Base-by-base conservation (phyloP, 2,113 vertebrate genomes). In the Tachycineta bicolor region DNA sequence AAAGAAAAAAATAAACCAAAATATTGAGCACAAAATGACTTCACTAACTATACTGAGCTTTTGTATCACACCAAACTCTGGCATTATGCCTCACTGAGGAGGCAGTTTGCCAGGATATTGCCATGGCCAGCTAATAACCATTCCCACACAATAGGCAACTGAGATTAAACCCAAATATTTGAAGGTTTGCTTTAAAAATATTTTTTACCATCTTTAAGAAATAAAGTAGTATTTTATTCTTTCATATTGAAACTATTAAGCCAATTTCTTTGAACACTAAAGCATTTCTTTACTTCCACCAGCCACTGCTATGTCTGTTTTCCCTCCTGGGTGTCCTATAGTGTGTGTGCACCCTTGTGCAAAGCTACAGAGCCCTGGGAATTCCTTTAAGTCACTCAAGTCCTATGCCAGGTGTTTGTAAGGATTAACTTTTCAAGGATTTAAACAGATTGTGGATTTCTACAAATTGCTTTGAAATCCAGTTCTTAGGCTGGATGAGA, bases 91-190 rank as follows among this genome's bases (percentile, higher is more conserved):
- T 92, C 87, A 63, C 31, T n/a, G 39, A 47, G 41, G 18, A 79
- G 87, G 96, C 89, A 96, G 31, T 23, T 74, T 96, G 93, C 92
- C 94, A 95, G 83, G 28, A 58, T 56, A 82, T 81, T 94, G 78
- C 95, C 91, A 95, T 46, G 43, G 91, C 82, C 90, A 95, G 87
- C 92, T 94, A 92, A 86, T 96, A 93, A 95, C 89, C 6, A 26
- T 81, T 75, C 67, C 43, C 69, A 93, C 67, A 91, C 88, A 96
- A 80, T 33, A 56, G 71, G 87, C 33, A 89, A 78, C 16, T 62
- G 20, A 82, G 52, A 81, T 43, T 65, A 88, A 87, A 34, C 41
- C 16, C 49, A 85, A 89, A 93, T 95, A 88, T 74, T 55, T 75
- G 70, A 55, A 75, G 21, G 58, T 86, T 87, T 68, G 28, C 41